A percentile compares a stretch with the other conserved stretches of the same genome.
Conservation (phyloP, 2,797 vertebrate species). For the Pangasius djambal region DNA sequence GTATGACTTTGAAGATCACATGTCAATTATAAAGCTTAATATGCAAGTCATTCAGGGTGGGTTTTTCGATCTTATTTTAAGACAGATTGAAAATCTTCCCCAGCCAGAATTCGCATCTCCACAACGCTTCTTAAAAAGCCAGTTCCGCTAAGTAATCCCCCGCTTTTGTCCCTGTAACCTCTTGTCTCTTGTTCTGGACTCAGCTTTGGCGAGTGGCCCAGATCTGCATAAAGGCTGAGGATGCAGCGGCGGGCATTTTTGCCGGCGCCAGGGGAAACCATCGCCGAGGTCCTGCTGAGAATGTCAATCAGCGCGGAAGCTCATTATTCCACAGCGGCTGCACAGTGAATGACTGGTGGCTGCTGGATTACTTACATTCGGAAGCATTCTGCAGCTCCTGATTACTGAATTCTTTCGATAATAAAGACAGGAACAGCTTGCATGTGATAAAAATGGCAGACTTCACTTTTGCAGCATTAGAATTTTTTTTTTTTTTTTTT, state of each 20-base stretch:
- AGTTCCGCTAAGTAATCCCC: conserved; percentile 45
- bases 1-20: too few relatives aligned
- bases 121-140: conserved; percentile 12
- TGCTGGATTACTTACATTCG: conserved; percentile 32
- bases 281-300: conserved; percentile 46
- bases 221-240: conserved; percentile 56
- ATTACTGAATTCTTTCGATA: conserved; percentile 35
- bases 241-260: conserved; percentile 47
- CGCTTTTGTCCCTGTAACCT: conserved; percentile 50
- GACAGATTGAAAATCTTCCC: conserved; percentile 31
- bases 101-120: conserved; percentile 25
- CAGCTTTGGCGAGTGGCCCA: conserved; percentile 53
- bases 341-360: conserved; percentile 49
- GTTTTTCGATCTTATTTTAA: neutral
- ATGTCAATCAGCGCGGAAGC: conserved; percentile 56
- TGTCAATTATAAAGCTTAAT: too few relatives aligned
- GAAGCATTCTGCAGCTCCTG: conserved; percentile 26
- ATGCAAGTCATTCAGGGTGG: too few relatives aligned
- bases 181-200: conserved; percentile 38
- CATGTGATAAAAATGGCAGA: conserved; percentile 27
- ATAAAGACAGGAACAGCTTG: conserved; percentile 22
- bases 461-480: neutral
- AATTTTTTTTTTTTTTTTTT: neutral
- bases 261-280: conserved; percentile 48
- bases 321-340: conserved; percentile 54